Evolutionary conservation across 2,113 vertebrate genomes (phyloP).

Genomic region (Orthonyx spaldingii): DNA sequence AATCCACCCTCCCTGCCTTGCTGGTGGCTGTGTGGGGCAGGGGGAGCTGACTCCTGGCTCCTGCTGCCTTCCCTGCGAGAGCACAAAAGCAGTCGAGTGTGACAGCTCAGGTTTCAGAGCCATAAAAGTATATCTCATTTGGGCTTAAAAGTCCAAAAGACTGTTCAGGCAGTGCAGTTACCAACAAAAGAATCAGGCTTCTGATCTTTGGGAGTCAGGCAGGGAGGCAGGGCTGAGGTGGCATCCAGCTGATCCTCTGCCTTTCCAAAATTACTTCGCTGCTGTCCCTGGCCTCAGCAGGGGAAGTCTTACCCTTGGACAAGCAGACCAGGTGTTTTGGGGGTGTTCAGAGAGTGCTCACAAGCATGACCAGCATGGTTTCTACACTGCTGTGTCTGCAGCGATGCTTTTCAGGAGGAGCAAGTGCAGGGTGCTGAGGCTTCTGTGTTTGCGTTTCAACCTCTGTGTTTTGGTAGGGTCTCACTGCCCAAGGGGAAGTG

Average conservation of each 20-base stretch:
- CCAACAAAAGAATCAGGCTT: neutral
- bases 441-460: neutral
- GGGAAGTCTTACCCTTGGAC: neutral
- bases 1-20: neutral
- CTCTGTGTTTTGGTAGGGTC: neutral
- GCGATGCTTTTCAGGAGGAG: neutral
- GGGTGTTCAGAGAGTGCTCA: neutral
- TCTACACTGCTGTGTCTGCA: neutral
- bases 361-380: fast-evolving
- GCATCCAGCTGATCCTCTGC: neutral
- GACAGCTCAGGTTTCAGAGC: neutral
- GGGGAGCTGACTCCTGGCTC: neutral
- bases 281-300: neutral
- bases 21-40: neutral
- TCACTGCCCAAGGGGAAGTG: neutral
- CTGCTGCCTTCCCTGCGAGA: neutral
- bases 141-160: neutral
- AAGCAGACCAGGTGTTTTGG: neutral
- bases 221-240: neutral
- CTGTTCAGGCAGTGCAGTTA: neutral
- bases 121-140: neutral
- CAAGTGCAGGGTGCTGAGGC: neutral
- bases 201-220: neutral
- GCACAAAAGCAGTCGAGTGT: neutral
- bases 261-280: neutral